Evolutionary conservation across 1,140 invertebrate genomes (phyloP).

Genomic region (Battus philenor): DNA sequence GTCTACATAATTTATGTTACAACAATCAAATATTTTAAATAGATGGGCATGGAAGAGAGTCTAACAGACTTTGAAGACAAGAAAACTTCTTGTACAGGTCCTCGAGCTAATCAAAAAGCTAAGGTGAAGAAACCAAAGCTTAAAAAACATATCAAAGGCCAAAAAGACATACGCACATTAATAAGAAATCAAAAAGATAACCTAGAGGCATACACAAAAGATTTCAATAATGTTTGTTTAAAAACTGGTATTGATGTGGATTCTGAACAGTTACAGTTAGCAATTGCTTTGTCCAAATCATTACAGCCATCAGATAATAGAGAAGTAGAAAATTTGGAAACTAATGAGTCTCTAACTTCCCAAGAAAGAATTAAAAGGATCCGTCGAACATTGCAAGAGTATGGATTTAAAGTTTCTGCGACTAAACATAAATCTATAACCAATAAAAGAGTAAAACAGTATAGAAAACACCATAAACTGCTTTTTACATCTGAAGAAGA

Average conservation of each 20-base stretch:
- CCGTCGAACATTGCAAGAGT: constrained; percentile 56
- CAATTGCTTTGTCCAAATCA: constrained; percentile 76
- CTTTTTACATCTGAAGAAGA: constrained; percentile 36
- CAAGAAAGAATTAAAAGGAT: constrained; percentile 50
- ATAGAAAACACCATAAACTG: constrained; percentile 48
- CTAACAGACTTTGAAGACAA: constrained; percentile 48
- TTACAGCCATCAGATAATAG: constrained; percentile 39
- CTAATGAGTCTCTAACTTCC: constrained; percentile 36
- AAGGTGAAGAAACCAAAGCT: constrained; percentile 28
- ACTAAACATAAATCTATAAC: constrained; percentile 28
- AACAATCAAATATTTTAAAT: constrained; percentile 51
- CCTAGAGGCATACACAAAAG: constrained; percentile 48
- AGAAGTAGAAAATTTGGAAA: constrained; percentile 17
- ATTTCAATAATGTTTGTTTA: constrained; percentile 61
- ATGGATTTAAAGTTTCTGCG: constrained; percentile 58
- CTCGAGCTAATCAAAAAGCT: constrained; percentile 28
- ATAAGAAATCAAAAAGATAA: constrained; percentile 56
- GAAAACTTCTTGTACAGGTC: constrained; percentile 35
- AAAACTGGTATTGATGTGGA: constrained; percentile 68
- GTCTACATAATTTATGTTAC: constrained; percentile 26
- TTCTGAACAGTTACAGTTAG: constrained; percentile 75
- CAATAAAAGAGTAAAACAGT: constrained; percentile 32
- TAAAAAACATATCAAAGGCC: constrained; percentile 40
- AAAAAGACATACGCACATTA: constrained; percentile 57
- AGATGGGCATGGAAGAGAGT: constrained; percentile 58